phyloP scores from a whole-genome alignment of 2,113 vertebrate genomes.

The Mesitornis unicolor region DNA sequence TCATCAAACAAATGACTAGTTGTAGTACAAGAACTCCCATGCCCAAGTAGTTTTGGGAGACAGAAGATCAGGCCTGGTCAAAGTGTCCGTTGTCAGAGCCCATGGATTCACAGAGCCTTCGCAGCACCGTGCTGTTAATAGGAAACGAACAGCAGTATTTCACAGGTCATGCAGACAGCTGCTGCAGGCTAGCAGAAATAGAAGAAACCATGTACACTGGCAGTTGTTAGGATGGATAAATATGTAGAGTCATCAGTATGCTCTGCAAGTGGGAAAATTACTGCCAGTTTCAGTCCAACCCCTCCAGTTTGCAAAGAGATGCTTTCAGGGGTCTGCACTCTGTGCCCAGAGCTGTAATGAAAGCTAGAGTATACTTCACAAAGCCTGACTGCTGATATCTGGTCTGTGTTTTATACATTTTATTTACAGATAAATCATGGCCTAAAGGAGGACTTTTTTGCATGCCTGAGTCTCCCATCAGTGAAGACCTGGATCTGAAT shows the following conservation, averaged over 20 bases:
- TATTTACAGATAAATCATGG: background rate
- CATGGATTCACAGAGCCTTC: background rate
- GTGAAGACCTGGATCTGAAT: background rate
- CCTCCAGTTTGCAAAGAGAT: background rate
- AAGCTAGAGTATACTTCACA: background rate
- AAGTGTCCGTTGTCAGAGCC: background rate
- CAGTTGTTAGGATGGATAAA: background rate
- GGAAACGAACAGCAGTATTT: background rate
- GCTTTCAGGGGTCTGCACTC: background rate
- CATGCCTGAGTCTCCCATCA: background rate
- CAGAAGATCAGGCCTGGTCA: background rate
- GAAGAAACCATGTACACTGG: background rate
- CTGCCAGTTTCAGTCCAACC: background rate
- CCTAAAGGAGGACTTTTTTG: background rate
- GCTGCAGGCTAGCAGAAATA: background rate
- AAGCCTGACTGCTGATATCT: background rate
- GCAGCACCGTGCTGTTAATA: background rate
- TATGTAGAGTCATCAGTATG: background rate
- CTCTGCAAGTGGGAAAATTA: background rate
- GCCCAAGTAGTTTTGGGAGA: background rate
- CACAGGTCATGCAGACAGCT: background rate
- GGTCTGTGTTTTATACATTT: background rate
- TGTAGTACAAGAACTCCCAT: background rate
- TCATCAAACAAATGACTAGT: background rate
- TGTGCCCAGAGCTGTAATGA: background rate